A percentile compares a stretch with the other conserved stretches of the same genome.
Conservation (phyloP, 1,140 invertebrate species). For the Alviniconcha marisindica region DNA sequence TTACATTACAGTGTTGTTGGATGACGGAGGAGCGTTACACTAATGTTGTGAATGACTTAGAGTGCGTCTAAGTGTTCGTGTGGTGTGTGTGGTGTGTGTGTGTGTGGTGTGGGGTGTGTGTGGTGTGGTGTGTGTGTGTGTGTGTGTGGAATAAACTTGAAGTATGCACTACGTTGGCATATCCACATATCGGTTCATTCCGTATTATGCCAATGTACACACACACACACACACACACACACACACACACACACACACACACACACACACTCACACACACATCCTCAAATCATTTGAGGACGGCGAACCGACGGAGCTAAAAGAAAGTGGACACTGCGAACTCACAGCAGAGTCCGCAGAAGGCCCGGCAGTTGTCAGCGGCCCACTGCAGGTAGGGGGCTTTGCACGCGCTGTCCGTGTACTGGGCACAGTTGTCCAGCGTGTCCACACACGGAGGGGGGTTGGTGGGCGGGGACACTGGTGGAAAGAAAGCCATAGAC, state of each 20-base stretch:
- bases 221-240: not conserved
- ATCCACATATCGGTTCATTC: too few relatives aligned
- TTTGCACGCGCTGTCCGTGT: slow-evolving; percentile 25
- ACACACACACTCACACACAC: slow-evolving; percentile 63
- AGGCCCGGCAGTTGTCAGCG: slow-evolving; percentile 43
- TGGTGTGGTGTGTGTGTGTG: too few relatives aligned
- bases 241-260: slow-evolving; percentile 43
- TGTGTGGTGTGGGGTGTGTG: too few relatives aligned
- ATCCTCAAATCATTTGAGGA: too few relatives aligned
- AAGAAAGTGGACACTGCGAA: slow-evolving; percentile 50
- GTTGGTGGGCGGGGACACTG: not conserved
- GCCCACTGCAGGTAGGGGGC: slow-evolving; percentile 46
- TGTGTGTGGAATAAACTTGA: too few relatives aligned
- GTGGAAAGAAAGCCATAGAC: not conserved
- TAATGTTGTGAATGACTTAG: not conserved
- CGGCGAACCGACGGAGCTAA: too few relatives aligned
- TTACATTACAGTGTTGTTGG: too few relatives aligned
- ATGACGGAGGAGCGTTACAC: too few relatives aligned
- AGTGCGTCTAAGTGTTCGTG: not conserved
- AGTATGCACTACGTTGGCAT: too few relatives aligned
- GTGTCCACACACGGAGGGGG: slow-evolving; percentile 22
- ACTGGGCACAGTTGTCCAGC: slow-evolving; percentile 18
- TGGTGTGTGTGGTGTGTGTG: too few relatives aligned
- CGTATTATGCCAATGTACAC: slow-evolving; percentile 20
- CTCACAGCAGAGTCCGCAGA: slow-evolving; percentile 52